A percentile compares a stretch with the other conserved stretches of the same genome.
phyloP scores from a whole-genome alignment of 2,797 vertebrate genomes.

The Gadopsis marmoratus region DNA sequence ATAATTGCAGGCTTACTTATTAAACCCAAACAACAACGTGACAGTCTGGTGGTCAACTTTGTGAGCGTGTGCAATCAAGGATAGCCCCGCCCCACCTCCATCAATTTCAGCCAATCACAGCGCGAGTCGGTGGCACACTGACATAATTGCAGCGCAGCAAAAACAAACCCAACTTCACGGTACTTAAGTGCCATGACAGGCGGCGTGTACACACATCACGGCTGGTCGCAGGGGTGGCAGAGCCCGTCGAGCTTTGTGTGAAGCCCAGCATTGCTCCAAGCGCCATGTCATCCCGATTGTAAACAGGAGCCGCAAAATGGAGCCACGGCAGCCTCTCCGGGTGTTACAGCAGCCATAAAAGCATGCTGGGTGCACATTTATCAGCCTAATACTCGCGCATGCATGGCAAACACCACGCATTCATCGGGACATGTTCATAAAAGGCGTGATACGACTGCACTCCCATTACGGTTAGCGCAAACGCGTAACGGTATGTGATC shows the following conservation, averaged over 20 bases:
- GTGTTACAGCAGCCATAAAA: conserved; percentile 15
- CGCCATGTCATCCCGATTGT: conserved; percentile 80
- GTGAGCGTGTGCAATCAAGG: conserved; percentile 82
- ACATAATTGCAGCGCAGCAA: conserved; percentile 82
- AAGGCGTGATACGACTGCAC: conserved; percentile 4
- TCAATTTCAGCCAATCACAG: conserved; percentile 89
- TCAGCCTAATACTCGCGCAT: neutral
- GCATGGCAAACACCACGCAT: neutral
- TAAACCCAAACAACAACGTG: conserved; percentile 78
- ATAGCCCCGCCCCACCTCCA: conserved; percentile 89
- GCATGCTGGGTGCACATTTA: conserved; percentile 8
- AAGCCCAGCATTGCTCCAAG: conserved; percentile 30
- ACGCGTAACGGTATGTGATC: conserved; percentile 51
- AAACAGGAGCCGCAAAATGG: conserved; percentile 86
- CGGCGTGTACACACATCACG: conserved; percentile 30
- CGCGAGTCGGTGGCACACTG: conserved; percentile 83
- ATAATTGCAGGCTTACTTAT: conserved; percentile 66
- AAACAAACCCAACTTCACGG: conserved; percentile 74
- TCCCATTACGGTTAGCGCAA: conserved; percentile 1
- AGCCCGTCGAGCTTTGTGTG: conserved; percentile 37
- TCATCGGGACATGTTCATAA: neutral
- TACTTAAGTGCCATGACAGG: conserved; percentile 25
- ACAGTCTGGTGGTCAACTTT: conserved; percentile 77
- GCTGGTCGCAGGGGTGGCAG: conserved; percentile 8
- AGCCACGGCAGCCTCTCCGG: conserved; percentile 62